A percentile compares a stretch with the other conserved stretches of the same genome.
phyloP scores from a whole-genome alignment of 2,113 vertebrate species.

The Heptranchias perlo region DNA sequence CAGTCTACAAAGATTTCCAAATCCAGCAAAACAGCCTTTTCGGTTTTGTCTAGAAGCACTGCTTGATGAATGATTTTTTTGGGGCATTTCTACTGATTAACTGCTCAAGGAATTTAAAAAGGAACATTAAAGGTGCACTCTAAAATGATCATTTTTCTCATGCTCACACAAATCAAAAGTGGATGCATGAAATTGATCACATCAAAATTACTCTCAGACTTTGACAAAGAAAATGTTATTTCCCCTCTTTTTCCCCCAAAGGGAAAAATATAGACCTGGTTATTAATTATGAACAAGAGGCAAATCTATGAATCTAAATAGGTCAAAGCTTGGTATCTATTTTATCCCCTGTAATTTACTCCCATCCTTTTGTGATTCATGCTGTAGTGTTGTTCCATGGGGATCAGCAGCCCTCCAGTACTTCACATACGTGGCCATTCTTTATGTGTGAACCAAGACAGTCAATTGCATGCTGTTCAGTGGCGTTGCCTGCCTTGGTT shows the following conservation, averaged over 20 bases:
- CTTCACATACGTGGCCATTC: neutral
- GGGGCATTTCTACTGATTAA: neutral
- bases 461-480: neutral
- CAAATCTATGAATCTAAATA: neutral
- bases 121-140: neutral
- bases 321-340: neutral
- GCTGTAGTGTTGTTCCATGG: neutral
- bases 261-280: neutral
- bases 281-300: neutral
- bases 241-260: neutral
- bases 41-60: neutral
- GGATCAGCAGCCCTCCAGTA: neutral
- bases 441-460: neutral
- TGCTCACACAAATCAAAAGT: too few species aligned
- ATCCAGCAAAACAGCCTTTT: neutral
- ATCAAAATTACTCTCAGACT: neutral
- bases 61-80: neutral
- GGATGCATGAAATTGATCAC: neutral
- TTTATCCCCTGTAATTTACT: neutral
- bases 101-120: neutral
- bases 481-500: neutral
- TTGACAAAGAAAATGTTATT: neutral
- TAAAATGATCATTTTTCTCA: too few species aligned
- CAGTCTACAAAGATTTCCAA: neutral
- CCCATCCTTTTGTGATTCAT: neutral